Conservation (phyloP, 2,888 invertebrate species). For the Perizoma affinitatum region DNA sequence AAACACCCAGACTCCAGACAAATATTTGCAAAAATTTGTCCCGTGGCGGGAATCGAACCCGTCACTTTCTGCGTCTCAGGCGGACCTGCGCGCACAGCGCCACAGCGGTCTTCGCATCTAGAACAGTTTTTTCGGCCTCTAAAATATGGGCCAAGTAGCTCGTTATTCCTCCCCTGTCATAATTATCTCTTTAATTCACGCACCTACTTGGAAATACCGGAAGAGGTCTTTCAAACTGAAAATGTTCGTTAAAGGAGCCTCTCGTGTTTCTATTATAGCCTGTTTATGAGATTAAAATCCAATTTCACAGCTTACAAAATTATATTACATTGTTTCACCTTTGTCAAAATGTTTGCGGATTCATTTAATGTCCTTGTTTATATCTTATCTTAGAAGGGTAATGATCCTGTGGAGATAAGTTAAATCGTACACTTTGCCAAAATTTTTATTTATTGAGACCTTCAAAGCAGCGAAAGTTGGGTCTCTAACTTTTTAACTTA, state of each 20-base stretch:
- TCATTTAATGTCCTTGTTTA: neutral
- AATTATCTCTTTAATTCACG: conserved; percentile 37
- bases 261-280: conserved; percentile 54
- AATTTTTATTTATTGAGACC: too few species aligned
- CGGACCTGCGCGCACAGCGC: too few species aligned
- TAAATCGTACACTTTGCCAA: too few species aligned
- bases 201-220: conserved; percentile 29
- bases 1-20: too few species aligned
- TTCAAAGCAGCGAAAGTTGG: too few species aligned
- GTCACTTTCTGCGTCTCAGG: too few species aligned
- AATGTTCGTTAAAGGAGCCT: conserved; percentile 45
- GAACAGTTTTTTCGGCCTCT: neutral
- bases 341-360: conserved; percentile 19
- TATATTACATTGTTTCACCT: conserved; percentile 46
- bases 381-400: neutral
- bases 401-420: neutral
- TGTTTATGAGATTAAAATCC: conserved; percentile 61
- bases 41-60: too few species aligned
- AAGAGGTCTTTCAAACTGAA: conserved; percentile 40
- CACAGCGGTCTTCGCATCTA: neutral
- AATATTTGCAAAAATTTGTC: too few species aligned
- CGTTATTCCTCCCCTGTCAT: conserved; percentile 32
- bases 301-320: conserved; percentile 55
- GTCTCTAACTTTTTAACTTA: too few species aligned
- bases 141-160: conserved; percentile 26